phyloP scores from a whole-genome alignment of 2,113 vertebrate genomes.

The Clarias gariepinus region DNA sequence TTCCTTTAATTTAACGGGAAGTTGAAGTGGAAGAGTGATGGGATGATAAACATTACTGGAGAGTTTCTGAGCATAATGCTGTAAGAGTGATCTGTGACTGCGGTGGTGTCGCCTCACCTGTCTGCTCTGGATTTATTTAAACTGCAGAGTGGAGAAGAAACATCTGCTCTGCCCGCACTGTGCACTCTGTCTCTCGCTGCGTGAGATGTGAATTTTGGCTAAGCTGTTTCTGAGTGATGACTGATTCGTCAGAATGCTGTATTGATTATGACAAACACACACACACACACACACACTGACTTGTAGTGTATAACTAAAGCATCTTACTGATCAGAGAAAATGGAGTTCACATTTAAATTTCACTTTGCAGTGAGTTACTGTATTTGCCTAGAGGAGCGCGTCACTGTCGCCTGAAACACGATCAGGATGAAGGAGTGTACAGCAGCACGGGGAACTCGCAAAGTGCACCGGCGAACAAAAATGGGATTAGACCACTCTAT shows the following conservation, averaged over 20 bases:
- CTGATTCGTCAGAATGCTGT: background rate
- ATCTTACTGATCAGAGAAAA: background rate
- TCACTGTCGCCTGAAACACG: background rate
- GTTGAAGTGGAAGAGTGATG: too few species aligned
- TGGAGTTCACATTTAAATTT: background rate
- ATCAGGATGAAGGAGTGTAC: background rate
- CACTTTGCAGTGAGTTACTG: background rate
- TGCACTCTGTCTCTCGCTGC: background rate
- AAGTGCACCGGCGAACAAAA: background rate
- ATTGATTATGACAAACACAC: background rate
- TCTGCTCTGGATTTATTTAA: background rate
- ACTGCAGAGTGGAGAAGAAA: background rate
- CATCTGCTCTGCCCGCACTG: too few species aligned
- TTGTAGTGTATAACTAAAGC: background rate
- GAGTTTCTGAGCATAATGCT: background rate
- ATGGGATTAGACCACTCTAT: constrained; percentile 11
- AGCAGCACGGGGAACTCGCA: background rate
- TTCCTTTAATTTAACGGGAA: too few species aligned
- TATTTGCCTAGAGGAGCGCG: background rate
- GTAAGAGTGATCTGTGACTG: background rate
- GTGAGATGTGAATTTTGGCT: background rate
- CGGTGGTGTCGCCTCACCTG: background rate
- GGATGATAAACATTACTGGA: background rate
- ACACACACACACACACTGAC: background rate
- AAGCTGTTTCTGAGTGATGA: background rate